Evolutionary conservation across 2,888 invertebrate genomes (phyloP).

Genomic region (Calliopum simillimum): DNA sequence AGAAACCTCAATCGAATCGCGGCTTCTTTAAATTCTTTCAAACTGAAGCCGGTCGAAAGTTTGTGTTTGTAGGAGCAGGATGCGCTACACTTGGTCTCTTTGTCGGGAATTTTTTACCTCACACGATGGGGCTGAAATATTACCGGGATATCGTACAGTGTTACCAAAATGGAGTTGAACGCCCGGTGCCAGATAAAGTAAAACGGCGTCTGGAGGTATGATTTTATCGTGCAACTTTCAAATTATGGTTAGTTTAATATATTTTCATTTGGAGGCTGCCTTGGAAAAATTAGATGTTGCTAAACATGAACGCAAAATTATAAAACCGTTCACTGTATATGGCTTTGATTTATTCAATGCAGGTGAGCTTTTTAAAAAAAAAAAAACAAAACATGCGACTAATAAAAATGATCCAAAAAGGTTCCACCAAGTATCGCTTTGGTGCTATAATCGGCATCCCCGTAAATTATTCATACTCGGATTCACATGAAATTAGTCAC

Average conservation of each 20-base stretch:
- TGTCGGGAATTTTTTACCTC: constrained; percentile 70
- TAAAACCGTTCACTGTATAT: constrained; percentile 77
- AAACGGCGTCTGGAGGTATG: constrained; percentile 67
- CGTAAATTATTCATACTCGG: constrained; percentile 74
- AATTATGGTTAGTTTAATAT: too few species aligned
- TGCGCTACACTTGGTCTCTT: constrained; percentile 67
- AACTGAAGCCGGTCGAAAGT: constrained; percentile 70
- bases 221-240: too few species aligned
- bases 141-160: constrained; percentile 74
- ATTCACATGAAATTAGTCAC: constrained; percentile 71
- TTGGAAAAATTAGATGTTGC: constrained; percentile 72
- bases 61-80: constrained; percentile 69
- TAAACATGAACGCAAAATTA: constrained; percentile 68
- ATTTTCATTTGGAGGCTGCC: too few species aligned
- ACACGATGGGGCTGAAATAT: constrained; percentile 73
- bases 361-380: constrained; percentile 67
- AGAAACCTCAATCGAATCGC: constrained; percentile 20
- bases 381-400: constrained; percentile 39
- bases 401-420: constrained; percentile 52
- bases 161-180: constrained; percentile 74
- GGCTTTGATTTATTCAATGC: constrained; percentile 81
- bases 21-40: constrained; percentile 51
- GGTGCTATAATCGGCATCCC: constrained; percentile 83
- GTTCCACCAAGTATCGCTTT: constrained; percentile 70
- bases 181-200: constrained; percentile 70